A percentile compares a stretch with the other conserved stretches of the same genome.
These are phyloP conservation scores for Spermophilus dauricus DNA, from an alignment of 2,113 vertebrate species.

Conservation along the genomic window DNA sequence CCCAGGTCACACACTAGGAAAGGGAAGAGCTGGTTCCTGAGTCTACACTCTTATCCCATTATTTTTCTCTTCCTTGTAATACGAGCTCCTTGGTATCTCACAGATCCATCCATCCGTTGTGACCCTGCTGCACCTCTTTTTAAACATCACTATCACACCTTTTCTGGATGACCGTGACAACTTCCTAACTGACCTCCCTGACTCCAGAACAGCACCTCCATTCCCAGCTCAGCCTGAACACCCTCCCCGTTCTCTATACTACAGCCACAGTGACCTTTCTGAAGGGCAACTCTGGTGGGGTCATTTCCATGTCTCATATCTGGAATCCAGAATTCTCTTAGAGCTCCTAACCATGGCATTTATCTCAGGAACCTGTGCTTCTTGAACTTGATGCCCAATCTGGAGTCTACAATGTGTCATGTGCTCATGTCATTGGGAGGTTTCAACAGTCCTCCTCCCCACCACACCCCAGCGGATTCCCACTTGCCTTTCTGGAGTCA, in stretches of 20 bases:
- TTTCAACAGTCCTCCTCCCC: not conserved
- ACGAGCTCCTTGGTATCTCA: not conserved
- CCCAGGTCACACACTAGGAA: not conserved
- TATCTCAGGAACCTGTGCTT: not conserved
- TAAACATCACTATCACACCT: not conserved
- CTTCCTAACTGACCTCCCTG: not conserved
- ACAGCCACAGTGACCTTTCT: not conserved
- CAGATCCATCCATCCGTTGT: not conserved
- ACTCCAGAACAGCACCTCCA: not conserved
- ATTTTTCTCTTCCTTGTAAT: not conserved
- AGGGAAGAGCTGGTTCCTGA: not conserved
- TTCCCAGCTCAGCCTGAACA: not conserved
- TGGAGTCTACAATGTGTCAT: not conserved
- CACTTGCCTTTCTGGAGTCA: not conserved
- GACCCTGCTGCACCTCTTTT: not conserved
- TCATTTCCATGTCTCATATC: not conserved
- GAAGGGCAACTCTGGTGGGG: not conserved
- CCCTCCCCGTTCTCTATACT: not conserved
- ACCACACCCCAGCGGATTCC: not conserved
- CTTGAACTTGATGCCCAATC: not conserved
- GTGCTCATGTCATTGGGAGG: not conserved
- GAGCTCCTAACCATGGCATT: not conserved
- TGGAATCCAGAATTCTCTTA: not conserved
- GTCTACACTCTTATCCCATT: not conserved
- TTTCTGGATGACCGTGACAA: not conserved